Base-by-base conservation (phyloP, 1,140 invertebrate genomes). In the Rhopalosiphum padi region DNA sequence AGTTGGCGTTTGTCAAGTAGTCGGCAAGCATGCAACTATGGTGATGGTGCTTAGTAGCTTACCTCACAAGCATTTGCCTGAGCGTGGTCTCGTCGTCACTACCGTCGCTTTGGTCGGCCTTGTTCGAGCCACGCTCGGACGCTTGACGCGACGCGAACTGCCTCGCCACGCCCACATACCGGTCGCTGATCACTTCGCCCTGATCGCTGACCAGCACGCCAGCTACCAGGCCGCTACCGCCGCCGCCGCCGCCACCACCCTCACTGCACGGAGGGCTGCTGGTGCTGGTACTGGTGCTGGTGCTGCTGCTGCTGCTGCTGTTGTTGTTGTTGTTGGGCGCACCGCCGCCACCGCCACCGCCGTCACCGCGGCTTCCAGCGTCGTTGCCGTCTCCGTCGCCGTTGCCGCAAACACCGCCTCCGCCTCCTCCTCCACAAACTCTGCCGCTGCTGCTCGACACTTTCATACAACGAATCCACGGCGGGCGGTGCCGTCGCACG, bases 221-320 rank as follows among this genome's bases (percentile, higher is more conserved):
- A 35, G 94, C 94, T 60, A 94, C 93, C n/a, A 90, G 93, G 18
- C 94, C 94, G 60, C 94, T 95, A 46, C 95, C 95, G 35, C 96
- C 97, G 46, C 95, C 98, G 98, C 95, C 99, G 97, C 90, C 98
- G 95, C 37, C 99, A 95, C 11, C 98, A 98, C 98, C 98, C 98
- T 53, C 83, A 96, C 96, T 94, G 96, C 96, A 55, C 48, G 87
- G 87, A 35, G 87, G 48, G 87, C 48, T 41, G 53, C 88, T 55
- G 88, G 35, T 41, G 37, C 25, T 25, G 23, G 21, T 25, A 35
- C n/a, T 51, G 88, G 7, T 98, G 92, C 98, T 98, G 94, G 15
- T 99, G 91, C 98, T 98, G 95, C 0, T 99, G 91, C 98, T 98
- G 95, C 2, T 55, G 94, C 94, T 48, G 93, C 55, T 87, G 46